A percentile compares a stretch with the other conserved stretches of the same genome.
These are phyloP conservation scores for Epirrhoe tristata DNA, from an alignment of 2,888 invertebrate genomes.

Conservation along the genomic window DNA sequence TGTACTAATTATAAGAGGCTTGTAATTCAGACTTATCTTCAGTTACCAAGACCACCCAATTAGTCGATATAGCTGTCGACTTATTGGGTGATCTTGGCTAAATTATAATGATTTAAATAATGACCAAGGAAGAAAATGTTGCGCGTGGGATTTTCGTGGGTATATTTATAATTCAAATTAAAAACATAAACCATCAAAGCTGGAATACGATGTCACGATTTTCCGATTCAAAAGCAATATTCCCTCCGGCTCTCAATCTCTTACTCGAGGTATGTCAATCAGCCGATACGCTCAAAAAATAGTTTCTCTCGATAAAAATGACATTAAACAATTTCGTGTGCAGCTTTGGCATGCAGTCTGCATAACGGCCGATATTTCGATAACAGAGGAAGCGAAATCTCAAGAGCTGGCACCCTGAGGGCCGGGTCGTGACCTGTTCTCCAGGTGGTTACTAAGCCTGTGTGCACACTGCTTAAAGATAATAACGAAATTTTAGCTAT, in stretches of 20 bases:
- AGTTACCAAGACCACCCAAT: background rate
- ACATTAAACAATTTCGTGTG: background rate
- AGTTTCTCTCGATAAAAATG: background rate
- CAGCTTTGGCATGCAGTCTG: conserved; percentile 10
- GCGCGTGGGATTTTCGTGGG: background rate
- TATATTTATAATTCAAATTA: background rate
- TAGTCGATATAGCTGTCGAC: no score
- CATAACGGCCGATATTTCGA: conserved; percentile 53
- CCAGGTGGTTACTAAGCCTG: conserved; percentile 51
- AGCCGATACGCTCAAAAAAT: no score
- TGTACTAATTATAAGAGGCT: conserved; percentile 34
- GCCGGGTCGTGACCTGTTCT: conserved; percentile 61
- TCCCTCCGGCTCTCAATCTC: no score
- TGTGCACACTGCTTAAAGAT: conserved; percentile 8
- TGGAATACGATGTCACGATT: no score
- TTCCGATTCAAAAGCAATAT: no score
- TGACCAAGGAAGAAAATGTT: background rate
- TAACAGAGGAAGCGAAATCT: conserved; percentile 61
- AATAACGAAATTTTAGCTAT: background rate
- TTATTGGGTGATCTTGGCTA: no score
- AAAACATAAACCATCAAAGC: no score
- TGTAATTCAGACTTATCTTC: conserved; percentile 9
- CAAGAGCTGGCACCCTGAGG: conserved; percentile 50
- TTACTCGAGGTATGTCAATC: no score
- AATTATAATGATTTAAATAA: background rate